Evolutionary conservation across 23 tunicate genomes (phyloP).

Genomic region (Phallusia fumigata): DNA sequence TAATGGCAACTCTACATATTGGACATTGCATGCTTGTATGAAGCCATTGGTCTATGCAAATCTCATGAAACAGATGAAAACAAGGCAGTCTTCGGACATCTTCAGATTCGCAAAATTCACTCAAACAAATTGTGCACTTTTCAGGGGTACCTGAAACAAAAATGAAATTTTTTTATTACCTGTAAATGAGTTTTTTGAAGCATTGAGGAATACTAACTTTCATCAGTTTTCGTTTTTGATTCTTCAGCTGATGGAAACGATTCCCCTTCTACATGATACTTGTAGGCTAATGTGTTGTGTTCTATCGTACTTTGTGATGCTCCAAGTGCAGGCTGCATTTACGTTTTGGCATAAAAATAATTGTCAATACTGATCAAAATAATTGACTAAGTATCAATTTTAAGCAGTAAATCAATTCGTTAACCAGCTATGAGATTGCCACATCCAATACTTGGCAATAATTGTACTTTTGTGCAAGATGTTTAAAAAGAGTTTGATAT

Average conservation of each 20-base stretch:
- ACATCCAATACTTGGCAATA: no score
- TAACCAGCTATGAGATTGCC: no score
- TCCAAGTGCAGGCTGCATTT: not conserved
- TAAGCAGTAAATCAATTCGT: no score
- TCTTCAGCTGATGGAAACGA: not conserved
- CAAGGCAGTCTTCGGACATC: constrained; percentile 37
- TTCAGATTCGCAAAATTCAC: constrained; percentile 15
- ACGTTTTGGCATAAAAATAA: not conserved
- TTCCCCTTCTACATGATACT: not conserved
- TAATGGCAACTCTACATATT: constrained; percentile 29
- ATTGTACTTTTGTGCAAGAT: no score
- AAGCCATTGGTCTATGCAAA: constrained; percentile 41
- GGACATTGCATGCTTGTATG: constrained; percentile 34
- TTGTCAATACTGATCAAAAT: no score
- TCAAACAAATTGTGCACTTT: constrained; percentile 37
- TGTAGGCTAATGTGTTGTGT: constrained; percentile 17
- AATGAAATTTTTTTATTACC: no score
- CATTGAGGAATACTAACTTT: not conserved
- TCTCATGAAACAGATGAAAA: constrained; percentile 31
- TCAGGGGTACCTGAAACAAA: not conserved
- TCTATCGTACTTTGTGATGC: constrained; percentile 7
- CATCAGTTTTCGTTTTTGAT: not conserved
- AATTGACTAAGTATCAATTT: no score
- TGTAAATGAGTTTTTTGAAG: no score
- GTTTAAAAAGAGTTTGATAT: no score